phyloP scores from a whole-genome alignment of 2,888 invertebrate species.

The Hylaea fasciaria region DNA sequence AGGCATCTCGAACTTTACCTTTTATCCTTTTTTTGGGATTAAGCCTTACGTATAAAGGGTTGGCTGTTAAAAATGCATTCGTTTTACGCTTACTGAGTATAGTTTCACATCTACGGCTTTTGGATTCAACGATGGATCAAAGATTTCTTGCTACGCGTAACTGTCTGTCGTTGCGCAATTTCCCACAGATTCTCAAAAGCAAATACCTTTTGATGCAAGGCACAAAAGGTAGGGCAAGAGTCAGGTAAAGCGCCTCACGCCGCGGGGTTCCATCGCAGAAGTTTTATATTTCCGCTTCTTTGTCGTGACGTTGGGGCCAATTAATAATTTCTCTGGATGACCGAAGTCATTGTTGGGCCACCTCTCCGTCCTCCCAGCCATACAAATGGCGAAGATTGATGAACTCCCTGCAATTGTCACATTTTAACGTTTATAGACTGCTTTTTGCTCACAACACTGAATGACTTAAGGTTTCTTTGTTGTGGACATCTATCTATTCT shows the following conservation, averaged over 20 bases:
- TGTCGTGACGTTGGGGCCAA: slow-evolving; percentile 76
- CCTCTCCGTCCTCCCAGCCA: slow-evolving; percentile 66
- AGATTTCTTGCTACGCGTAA: slow-evolving; percentile 61
- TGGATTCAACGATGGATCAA: slow-evolving; percentile 61
- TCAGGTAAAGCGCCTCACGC: slow-evolving; percentile 81
- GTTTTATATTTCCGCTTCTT: slow-evolving; percentile 85
- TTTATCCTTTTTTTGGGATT: slow-evolving; percentile 61
- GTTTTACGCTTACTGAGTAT: slow-evolving; percentile 59
- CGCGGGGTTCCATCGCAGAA: slow-evolving; percentile 77
- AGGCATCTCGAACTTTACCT: slow-evolving; percentile 49
- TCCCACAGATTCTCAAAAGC: slow-evolving; percentile 80
- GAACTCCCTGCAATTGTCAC: slow-evolving; percentile 80
- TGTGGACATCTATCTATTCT: slow-evolving; percentile 38
- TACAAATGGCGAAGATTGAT: slow-evolving; percentile 79
- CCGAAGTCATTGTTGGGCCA: slow-evolving; percentile 78
- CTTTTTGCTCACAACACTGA: slow-evolving; percentile 64
- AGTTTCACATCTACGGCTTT: slow-evolving; percentile 61
- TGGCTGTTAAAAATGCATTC: slow-evolving; percentile 55
- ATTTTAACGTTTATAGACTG: slow-evolving; percentile 78
- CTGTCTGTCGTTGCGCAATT: slow-evolving; percentile 76
- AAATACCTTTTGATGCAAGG: slow-evolving; percentile 75
- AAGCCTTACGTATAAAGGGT: slow-evolving; percentile 65
- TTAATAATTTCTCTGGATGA: slow-evolving; percentile 84
- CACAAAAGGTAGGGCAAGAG: slow-evolving; percentile 82
- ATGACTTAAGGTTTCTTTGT: slow-evolving; percentile 55